Evolutionary conservation across 2,888 invertebrate genomes (phyloP).

Genomic region (Scaptomyza tumidula): DNA sequence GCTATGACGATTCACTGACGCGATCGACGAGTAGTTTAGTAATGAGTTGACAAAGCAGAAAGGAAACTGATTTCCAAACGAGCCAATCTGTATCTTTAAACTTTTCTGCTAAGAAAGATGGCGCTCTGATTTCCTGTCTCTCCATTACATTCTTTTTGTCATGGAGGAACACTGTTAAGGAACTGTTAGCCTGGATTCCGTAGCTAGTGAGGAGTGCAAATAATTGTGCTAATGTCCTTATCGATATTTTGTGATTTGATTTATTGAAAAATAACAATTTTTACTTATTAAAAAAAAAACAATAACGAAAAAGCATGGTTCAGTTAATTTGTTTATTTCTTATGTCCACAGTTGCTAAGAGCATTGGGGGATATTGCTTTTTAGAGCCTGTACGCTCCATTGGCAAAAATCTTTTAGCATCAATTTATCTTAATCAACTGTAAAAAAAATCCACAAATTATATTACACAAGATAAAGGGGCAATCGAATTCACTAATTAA

Average conservation of each 20-base stretch:
- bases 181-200: no score
- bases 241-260: background rate
- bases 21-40: background rate
- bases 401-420: slow-evolving; percentile 70
- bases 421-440: slow-evolving; percentile 57
- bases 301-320: background rate
- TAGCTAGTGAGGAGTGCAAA: background rate
- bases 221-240: background rate
- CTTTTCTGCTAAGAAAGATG: no score
- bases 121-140: no score
- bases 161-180: background rate
- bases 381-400: slow-evolving; percentile 52
- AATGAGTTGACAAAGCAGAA: no score
- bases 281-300: background rate
- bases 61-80: no score
- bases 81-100: no score
- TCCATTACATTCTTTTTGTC: no score
- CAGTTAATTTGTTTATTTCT: slow-evolving; percentile 31
- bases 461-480: slow-evolving; percentile 56
- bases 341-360: slow-evolving; percentile 32
- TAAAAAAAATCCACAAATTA: slow-evolving; percentile 54
- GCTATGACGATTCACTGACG: background rate
- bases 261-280: background rate
- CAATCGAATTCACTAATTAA: slow-evolving; percentile 54
- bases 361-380: slow-evolving; percentile 18